Percentiles rank a stretch among this genome's conserved stretches.
phyloP scores from a whole-genome alignment of 2,797 vertebrate genomes.

The Phataginus tricuspis region DNA sequence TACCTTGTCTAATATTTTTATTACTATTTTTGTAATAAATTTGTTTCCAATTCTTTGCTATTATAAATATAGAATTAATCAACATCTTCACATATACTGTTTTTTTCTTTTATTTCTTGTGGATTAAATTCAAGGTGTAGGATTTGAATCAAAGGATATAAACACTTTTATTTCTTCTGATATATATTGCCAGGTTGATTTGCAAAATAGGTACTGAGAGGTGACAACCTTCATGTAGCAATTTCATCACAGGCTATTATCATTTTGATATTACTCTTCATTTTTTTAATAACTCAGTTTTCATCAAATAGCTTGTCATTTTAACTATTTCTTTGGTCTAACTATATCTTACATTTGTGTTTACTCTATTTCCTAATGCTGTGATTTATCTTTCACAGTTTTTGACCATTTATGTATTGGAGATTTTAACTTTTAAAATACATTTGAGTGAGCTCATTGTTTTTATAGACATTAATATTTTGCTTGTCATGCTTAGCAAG shows the following conservation, averaged over 20 bases:
- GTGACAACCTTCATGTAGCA: neutral
- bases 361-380: neutral
- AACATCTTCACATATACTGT: neutral
- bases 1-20: neutral
- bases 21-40: neutral
- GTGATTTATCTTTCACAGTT: constrained; percentile 3
- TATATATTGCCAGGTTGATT: neutral
- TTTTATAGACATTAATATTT: constrained; percentile 47
- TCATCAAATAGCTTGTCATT: constrained; percentile 16
- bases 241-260: neutral
- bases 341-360: neutral
- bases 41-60: neutral
- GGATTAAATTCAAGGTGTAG: neutral
- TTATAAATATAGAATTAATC: neutral
- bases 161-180: neutral
- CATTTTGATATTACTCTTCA: constrained; percentile 7
- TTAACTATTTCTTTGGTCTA: constrained; percentile 16
- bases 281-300: constrained; percentile 46
- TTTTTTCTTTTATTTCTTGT: constrained; percentile 19
- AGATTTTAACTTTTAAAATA: constrained; percentile 59
- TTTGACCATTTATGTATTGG: constrained; percentile 25
- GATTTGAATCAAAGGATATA: neutral
- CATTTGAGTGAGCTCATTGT: neutral
- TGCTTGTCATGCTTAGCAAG: constrained; percentile 16
- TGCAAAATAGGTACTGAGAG: neutral